Conservation (phyloP, 2,113 vertebrate species). For the Gymnarchus niloticus region DNA sequence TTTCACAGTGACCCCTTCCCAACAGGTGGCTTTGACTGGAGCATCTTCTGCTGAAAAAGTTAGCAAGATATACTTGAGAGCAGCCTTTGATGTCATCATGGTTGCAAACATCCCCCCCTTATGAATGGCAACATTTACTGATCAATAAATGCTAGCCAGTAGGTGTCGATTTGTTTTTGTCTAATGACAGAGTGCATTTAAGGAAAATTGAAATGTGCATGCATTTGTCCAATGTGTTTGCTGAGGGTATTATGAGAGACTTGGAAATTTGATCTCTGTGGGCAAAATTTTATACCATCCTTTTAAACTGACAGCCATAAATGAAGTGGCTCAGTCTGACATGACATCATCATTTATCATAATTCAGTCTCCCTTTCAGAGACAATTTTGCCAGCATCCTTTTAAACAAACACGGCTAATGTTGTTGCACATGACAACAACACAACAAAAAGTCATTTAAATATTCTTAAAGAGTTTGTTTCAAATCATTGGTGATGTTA, state of each 20-base stretch:
- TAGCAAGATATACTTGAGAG: background rate
- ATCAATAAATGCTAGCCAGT: constrained; percentile 32
- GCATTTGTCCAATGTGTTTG: background rate
- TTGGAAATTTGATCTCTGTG: background rate
- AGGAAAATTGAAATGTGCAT: constrained; percentile 1
- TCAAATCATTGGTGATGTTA: background rate
- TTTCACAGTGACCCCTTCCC: background rate
- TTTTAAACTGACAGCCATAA: background rate
- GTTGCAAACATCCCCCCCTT: background rate
- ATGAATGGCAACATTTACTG: constrained; percentile 2
- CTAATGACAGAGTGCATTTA: background rate
- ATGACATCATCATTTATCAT: background rate
- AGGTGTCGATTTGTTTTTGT: background rate
- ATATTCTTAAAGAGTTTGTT: background rate
- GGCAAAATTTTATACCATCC: background rate
- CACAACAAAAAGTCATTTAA: background rate
- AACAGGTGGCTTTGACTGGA: background rate
- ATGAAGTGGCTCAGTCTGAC: background rate
- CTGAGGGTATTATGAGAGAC: background rate
- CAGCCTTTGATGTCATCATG: background rate
- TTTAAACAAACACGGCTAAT: background rate
- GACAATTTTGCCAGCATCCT: background rate
- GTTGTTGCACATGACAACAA: background rate
- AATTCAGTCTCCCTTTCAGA: background rate
- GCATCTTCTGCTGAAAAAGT: background rate